Evolutionary conservation across 2,113 vertebrate genomes (phyloP).

Genomic region (Chrysochloris asiatica): DNA sequence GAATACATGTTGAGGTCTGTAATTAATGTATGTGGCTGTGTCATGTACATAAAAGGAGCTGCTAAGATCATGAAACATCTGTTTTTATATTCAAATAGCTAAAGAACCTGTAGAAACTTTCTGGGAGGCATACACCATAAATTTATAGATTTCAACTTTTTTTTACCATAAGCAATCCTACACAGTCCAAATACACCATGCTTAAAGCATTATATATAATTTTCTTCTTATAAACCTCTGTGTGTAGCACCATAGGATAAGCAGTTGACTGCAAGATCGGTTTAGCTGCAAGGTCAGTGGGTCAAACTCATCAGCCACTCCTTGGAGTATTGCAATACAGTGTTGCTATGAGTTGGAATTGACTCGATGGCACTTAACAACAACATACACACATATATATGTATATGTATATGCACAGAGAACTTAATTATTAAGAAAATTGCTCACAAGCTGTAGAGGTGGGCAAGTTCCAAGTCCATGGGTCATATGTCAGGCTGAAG

Average conservation of each 20-base stretch:
- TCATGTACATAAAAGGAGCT: not conserved
- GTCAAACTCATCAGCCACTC: too few relatives aligned
- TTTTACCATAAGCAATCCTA: not conserved
- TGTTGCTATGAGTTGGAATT: too few relatives aligned
- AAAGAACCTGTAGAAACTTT: not conserved
- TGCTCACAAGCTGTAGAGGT: too few relatives aligned
- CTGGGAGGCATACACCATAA: not conserved
- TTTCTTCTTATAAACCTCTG: not conserved
- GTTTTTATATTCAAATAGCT: not conserved
- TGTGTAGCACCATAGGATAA: not conserved
- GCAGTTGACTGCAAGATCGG: not conserved
- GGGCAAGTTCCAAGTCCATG: too few relatives aligned
- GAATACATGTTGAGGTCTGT: not conserved
- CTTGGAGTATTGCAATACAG: too few relatives aligned
- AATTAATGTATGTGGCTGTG: not conserved
- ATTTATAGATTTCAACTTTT: not conserved
- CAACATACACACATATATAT: too few relatives aligned
- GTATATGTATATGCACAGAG: too few relatives aligned
- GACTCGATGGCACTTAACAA: too few relatives aligned
- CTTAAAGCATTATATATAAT: not conserved
- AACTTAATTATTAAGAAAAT: too few relatives aligned
- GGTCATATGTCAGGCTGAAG: too few relatives aligned
- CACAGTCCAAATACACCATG: not conserved
- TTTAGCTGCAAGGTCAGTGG: too few relatives aligned
- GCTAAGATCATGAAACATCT: not conserved